Percentiles rank a stretch among this genome's conserved stretches.
These are phyloP conservation scores for Mormyrops boulengeri DNA, from an alignment of 2,797 vertebrate genomes.

Conservation along the genomic window DNA sequence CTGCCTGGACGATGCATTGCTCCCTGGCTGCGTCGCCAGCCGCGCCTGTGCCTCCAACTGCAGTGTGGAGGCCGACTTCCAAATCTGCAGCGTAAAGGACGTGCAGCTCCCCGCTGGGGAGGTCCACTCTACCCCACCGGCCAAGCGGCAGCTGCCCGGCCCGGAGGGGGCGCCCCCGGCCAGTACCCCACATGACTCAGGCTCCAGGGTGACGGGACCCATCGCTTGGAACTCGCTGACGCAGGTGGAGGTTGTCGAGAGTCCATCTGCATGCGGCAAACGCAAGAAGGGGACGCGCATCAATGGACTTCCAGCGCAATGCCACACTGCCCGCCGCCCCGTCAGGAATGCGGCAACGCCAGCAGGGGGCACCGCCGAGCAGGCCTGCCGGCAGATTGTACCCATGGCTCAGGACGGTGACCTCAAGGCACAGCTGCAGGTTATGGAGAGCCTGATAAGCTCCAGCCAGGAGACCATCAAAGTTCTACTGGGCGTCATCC, in stretches of 20 bases:
- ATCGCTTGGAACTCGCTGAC: conserved; percentile 73
- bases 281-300: conserved; percentile 72
- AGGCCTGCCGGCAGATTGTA: conserved; percentile 86
- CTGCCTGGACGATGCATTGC: conserved; percentile 58
- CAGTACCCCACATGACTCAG: conserved; percentile 60
- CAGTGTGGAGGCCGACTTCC: conserved; percentile 53
- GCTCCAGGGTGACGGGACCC: conserved; percentile 64
- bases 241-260: conserved; percentile 73
- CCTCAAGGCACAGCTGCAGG: conserved; percentile 97
- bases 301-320: conserved; percentile 77
- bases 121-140: conserved; percentile 47
- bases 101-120: conserved; percentile 58
- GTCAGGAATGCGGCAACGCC: conserved; percentile 34
- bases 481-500: conserved; percentile 94
- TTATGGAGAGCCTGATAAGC: conserved; percentile 96
- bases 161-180: conserved; percentile 71
- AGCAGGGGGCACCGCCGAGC: conserved; percentile 45
- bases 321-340: conserved; percentile 62
- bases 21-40: conserved; percentile 66
- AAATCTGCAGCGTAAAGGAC: conserved; percentile 57
- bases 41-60: conserved; percentile 22
- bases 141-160: conserved; percentile 73
- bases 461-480: conserved; percentile 99
- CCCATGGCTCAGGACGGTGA: conserved; percentile 87
- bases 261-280: conserved; percentile 64